phyloP scores from a whole-genome alignment of 2,113 vertebrate species.

The Globicephala melas region DNA sequence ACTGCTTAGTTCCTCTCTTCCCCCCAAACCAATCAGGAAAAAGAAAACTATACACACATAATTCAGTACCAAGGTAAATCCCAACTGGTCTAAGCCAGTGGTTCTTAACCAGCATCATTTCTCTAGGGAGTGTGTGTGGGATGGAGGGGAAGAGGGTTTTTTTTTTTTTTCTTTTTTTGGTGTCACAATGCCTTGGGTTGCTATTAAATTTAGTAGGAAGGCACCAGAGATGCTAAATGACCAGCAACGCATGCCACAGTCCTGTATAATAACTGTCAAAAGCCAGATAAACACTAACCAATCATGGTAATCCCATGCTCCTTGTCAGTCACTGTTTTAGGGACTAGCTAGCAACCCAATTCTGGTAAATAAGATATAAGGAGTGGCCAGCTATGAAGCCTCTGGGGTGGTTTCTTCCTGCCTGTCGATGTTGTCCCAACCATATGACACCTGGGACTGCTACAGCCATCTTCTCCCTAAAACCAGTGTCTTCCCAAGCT shows the following conservation, averaged over 20 bases:
- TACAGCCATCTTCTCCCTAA: neutral
- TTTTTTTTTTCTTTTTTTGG: neutral
- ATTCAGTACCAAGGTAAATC: neutral
- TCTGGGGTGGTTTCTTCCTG: neutral
- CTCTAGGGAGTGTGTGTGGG: neutral
- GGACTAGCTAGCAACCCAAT: neutral
- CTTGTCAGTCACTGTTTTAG: neutral
- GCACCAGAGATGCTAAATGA: neutral
- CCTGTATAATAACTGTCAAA: neutral
- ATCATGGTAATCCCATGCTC: neutral
- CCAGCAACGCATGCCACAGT: neutral
- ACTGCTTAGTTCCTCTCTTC: neutral
- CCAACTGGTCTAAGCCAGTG: neutral
- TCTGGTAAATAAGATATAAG: neutral
- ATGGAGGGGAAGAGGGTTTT: neutral
- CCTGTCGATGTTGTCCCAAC: neutral
- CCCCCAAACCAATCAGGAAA: neutral
- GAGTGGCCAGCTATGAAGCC: neutral
- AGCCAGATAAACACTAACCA: neutral
- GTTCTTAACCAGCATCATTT: neutral
- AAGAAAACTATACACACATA: neutral
- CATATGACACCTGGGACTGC: neutral
- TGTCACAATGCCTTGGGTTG: neutral
- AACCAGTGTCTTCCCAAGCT: neutral
- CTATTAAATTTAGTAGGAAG: neutral